Conservation (phyloP, 2,113 vertebrate genomes). For the Aphelocoma coerulescens region DNA sequence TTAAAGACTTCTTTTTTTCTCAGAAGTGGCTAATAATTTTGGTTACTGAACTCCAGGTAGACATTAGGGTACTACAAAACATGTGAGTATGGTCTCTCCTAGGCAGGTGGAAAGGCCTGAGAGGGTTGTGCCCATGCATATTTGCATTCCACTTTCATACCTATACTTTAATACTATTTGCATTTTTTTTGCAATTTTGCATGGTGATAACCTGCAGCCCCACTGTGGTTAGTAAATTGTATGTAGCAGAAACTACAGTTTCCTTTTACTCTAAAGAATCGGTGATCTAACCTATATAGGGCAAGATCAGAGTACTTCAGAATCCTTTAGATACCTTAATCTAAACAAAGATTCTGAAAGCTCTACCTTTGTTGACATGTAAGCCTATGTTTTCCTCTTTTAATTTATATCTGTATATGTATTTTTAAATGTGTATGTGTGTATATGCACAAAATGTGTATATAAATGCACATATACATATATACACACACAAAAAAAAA, state of each 20-base stretch:
- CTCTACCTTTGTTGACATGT: neutral
- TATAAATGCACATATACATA: neutral
- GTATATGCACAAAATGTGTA: neutral
- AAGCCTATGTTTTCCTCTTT: neutral
- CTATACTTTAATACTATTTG: neutral
- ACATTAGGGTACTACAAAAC: neutral
- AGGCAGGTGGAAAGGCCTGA: too few relatives aligned
- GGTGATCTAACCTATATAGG: neutral
- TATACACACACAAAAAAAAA: neutral
- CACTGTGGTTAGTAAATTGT: neutral
- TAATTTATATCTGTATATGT: neutral
- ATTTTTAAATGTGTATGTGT: neutral
- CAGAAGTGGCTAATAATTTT: neutral
- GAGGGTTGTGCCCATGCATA: rapidly evolving
- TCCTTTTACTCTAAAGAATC: neutral
- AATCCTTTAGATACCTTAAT: neutral
- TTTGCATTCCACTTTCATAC: neutral
- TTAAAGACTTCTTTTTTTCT: neutral
- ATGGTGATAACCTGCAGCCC: neutral
- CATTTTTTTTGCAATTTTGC: neutral
- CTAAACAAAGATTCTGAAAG: neutral
- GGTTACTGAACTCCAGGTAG: neutral
- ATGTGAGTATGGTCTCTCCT: neutral
- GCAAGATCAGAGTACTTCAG: neutral
- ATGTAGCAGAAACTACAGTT: neutral